A percentile compares a stretch with the other conserved stretches of the same genome.
phyloP scores from a whole-genome alignment of 2,797 vertebrate genomes.

The Urocyon cinereoargenteus region DNA sequence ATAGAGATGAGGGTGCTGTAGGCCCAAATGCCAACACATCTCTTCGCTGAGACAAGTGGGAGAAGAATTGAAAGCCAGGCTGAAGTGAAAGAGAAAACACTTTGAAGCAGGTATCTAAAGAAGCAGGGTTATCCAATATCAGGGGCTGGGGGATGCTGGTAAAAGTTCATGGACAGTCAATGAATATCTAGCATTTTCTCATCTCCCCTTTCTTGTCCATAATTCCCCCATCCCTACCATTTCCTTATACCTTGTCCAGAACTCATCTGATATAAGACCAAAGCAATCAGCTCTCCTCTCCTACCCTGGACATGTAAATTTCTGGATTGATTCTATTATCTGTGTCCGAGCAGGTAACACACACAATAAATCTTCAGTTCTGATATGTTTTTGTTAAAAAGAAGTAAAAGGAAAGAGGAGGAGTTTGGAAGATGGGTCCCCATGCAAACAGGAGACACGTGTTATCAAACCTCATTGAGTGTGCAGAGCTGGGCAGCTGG shows the following conservation, averaged over 20 bases:
- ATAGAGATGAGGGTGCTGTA: not conserved
- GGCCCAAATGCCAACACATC: not conserved
- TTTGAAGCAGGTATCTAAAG: not conserved
- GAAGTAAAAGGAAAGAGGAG: not conserved
- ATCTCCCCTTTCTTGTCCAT: not conserved
- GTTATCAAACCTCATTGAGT: not conserved
- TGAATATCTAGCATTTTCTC: not conserved
- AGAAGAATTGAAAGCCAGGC: not conserved
- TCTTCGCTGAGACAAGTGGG: not conserved
- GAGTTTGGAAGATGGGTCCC: not conserved
- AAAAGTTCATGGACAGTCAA: not conserved
- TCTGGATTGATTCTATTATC: not conserved
- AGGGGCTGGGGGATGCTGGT: not conserved
- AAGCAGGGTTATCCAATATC: not conserved
- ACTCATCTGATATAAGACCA: not conserved
- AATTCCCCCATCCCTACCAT: not conserved
- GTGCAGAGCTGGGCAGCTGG: not conserved
- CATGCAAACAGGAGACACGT: not conserved
- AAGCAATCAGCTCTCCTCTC: not conserved
- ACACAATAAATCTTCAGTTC: not conserved
- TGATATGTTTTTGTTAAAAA: not conserved
- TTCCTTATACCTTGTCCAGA: not conserved
- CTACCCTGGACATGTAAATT: not conserved
- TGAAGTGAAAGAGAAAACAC: not conserved
- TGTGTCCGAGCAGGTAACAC: not conserved